phyloP scores from a whole-genome alignment of 2,888 invertebrate genomes.

The Pyrrhosoma nymphula region DNA sequence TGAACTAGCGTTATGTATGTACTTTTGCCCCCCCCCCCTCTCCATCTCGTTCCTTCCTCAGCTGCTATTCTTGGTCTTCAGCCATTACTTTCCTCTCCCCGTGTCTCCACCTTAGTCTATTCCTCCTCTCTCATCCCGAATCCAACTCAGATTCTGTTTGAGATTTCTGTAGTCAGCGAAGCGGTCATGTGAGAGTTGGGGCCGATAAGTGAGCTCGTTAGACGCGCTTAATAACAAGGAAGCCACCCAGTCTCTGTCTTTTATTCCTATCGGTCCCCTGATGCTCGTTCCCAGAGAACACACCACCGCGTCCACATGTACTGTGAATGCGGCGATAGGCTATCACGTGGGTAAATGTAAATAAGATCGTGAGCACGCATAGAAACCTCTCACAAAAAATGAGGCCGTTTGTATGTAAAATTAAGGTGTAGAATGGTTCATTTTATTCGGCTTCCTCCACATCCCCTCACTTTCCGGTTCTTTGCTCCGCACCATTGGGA shows the following conservation, averaged over 20 bases:
- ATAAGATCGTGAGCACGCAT: slow-evolving; percentile 43
- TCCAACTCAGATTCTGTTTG: slow-evolving; percentile 63
- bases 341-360: slow-evolving; percentile 59
- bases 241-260: slow-evolving; percentile 61
- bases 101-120: neutral
- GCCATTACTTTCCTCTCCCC: neutral
- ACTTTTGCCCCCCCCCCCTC: neutral
- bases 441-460: slow-evolving; percentile 6
- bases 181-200: slow-evolving; percentile 61
- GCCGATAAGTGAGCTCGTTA: slow-evolving; percentile 67
- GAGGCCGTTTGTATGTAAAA: neutral
- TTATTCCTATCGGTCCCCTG: slow-evolving; percentile 48
- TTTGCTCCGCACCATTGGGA: neutral
- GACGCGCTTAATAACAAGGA: slow-evolving; percentile 67
- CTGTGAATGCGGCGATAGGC: slow-evolving; percentile 40
- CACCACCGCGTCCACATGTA: slow-evolving; percentile 50
- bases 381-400: neutral
- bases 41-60: neutral
- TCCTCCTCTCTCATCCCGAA: slow-evolving; percentile 47
- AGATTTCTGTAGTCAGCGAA: slow-evolving; percentile 58
- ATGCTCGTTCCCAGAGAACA: slow-evolving; percentile 31
- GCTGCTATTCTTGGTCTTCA: neutral
- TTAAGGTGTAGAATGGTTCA: neutral
- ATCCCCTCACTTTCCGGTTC: slow-evolving; percentile 31
- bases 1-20: too few species aligned